Evolutionary conservation across 2,113 vertebrate species (phyloP), one percentile per base, ranked within the genome.

Genomic region (Aspiorhynchus laticeps): DNA sequence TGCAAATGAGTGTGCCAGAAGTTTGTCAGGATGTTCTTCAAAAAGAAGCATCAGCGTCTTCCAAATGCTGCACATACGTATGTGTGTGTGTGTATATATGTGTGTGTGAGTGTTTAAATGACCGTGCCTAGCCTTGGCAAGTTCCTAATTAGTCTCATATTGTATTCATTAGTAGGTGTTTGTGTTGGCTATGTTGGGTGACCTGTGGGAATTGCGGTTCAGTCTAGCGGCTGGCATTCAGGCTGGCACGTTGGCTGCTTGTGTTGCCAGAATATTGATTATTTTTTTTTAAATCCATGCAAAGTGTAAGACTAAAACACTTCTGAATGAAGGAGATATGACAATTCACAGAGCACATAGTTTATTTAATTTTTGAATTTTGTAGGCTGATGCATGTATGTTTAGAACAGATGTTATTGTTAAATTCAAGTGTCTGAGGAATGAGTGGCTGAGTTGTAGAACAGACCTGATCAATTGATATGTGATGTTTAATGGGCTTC

Each of bases 141-240:
- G 19, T 19, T 79, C 46, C 24, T 46, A 61, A 77, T 65, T 85
- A 69, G 38, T 21, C 80, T 19, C 73, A 14, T 69, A 43, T 46
- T 61, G 56, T 75, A 38, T 83, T 85, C 51, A 79, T 86, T 33
- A n/a, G 31, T 65, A 69, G 51, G 86, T 63, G 89, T 87, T 87
- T 76, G 90, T 79, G 48, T 86, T 65, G 53, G 74, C 46, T 80
- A 65, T 81, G 46, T 7, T 69, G 26, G 51, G 28, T 86, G 76
- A 80, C 77, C 85, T 51, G 38, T 71, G 59, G 76, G 67, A 78
- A 53, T 53, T 53, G 15, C 36, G 61, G 24, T 61, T 65, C 43
- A 33, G 41, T 7, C 26, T 74, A 15, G 31, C 2, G 65, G 82
- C 21, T 76, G 83, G 48, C 15, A 26, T 85, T 63, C 71, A 77